phyloP scores from a whole-genome alignment of 2,888 invertebrate species.

The Podabrus alpinus region DNA sequence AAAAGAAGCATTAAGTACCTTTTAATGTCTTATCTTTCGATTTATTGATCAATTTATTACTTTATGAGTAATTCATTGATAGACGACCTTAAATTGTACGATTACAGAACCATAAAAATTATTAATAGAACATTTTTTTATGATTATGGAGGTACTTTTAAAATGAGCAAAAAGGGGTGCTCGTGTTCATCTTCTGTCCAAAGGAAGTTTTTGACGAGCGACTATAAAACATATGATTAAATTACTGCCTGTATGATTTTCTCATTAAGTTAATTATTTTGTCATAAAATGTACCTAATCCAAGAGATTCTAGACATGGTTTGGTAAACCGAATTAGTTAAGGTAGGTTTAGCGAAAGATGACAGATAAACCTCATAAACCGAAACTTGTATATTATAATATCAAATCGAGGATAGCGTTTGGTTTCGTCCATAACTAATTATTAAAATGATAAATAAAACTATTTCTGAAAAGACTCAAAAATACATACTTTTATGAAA shows the following conservation, averaged over 20 bases:
- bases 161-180: background rate
- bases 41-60: background rate
- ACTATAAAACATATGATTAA: background rate
- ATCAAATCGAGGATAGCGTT: background rate
- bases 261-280: background rate
- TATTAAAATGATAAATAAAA: background rate
- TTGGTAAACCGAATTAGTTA: background rate
- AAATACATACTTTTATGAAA: constrained; percentile 14
- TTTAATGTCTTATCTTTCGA: background rate
- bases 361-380: background rate
- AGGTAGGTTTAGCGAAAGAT: background rate
- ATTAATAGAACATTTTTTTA: background rate
- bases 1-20: background rate
- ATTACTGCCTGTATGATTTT: background rate
- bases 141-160: background rate
- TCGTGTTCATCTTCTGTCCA: too few relatives aligned
- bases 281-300: background rate
- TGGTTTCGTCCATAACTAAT: background rate
- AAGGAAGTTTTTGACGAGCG: too few relatives aligned
- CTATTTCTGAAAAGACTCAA: background rate
- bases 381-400: background rate
- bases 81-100: background rate
- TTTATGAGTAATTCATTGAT: background rate
- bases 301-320: background rate
- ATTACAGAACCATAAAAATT: background rate